phyloP scores from a whole-genome alignment of 1,140 invertebrate genomes.

The Choristoneura fumiferana region DNA sequence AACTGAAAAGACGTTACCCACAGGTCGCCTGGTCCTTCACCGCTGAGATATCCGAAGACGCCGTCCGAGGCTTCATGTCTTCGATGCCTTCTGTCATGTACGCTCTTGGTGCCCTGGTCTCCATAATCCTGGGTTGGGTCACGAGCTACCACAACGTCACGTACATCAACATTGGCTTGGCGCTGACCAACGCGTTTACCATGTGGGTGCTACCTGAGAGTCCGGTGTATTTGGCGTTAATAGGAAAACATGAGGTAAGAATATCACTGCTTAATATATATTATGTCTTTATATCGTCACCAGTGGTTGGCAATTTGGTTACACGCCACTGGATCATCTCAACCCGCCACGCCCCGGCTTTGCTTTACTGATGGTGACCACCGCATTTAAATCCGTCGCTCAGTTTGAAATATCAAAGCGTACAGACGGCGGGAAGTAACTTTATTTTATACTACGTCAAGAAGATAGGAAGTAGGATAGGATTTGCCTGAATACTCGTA shows the following conservation, averaged over 20 bases:
- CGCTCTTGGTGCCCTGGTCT: slow-evolving; percentile 7
- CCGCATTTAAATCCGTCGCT: no score
- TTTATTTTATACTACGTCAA: no score
- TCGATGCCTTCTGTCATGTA: slow-evolving; percentile 1
- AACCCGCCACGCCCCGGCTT: no score
- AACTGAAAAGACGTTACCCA: background rate
- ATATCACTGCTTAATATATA: no score
- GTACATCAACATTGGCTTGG: slow-evolving; percentile 2
- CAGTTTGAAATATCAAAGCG: no score
- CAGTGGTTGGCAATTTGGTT: no score
- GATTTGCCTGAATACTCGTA: no score
- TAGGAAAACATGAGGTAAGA: slow-evolving; percentile 45
- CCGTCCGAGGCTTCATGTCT: slow-evolving; percentile 1
- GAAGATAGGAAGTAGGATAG: no score
- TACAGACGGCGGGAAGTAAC: no score
- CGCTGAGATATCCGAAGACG: slow-evolving; percentile 8
- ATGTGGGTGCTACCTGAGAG: slow-evolving; percentile 45
- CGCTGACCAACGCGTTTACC: slow-evolving; percentile 10
- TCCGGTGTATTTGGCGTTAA: slow-evolving; percentile 44
- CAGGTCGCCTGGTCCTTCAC: slow-evolving; percentile 7
- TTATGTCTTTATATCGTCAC: no score
- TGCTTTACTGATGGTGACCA: no score
- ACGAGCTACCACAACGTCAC: slow-evolving; percentile 1
- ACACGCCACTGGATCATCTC: no score
- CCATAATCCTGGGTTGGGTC: slow-evolving; percentile 5